A percentile compares a stretch with the other conserved stretches of the same genome.
These are phyloP conservation scores for Enteromius viviparus DNA, from an alignment of 2,797 vertebrate species.

Conservation along the genomic window DNA sequence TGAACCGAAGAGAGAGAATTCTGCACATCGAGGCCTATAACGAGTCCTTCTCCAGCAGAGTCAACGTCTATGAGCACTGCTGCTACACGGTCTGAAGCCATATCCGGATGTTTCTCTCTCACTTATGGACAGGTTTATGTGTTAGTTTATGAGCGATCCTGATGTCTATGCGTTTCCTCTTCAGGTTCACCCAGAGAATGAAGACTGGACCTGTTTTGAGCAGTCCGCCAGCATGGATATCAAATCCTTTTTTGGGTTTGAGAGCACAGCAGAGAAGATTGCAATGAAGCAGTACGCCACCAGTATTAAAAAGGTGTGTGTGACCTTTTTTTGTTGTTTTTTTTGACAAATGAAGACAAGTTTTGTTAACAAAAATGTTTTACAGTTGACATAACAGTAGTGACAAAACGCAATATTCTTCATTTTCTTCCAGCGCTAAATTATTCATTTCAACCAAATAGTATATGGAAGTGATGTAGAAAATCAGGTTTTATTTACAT, in stretches of 20 bases:
- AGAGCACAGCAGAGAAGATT: conserved; percentile 94
- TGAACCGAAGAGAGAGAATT: conserved; percentile 87
- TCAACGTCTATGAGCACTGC: conserved; percentile 88
- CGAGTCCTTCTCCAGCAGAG: conserved; percentile 91
- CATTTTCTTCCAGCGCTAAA: not conserved
- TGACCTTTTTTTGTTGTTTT: too few relatives aligned
- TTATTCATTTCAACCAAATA: not conserved
- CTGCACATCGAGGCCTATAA: conserved; percentile 91
- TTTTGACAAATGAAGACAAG: not conserved
- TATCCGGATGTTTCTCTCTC: not conserved
- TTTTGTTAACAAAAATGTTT: not conserved
- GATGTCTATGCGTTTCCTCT: not conserved
- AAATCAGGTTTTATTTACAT: too few relatives aligned
- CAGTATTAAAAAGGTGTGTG: conserved; percentile 85
- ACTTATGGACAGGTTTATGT: not conserved
- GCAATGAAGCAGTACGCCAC: conserved; percentile 96
- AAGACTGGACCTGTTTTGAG: conserved; percentile 96
- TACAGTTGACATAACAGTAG: not conserved
- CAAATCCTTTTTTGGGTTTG: conserved; percentile 97
- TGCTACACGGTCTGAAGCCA: conserved; percentile 82
- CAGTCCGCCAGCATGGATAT: conserved; percentile 94
- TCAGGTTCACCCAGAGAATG: conserved; percentile 96
- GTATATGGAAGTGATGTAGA: not conserved
- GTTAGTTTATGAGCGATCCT: not conserved
- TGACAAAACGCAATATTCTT: not conserved